Conservation (phyloP, 64 coral and sea anemone genomes). For the Exaiptasia diaphana region DNA sequence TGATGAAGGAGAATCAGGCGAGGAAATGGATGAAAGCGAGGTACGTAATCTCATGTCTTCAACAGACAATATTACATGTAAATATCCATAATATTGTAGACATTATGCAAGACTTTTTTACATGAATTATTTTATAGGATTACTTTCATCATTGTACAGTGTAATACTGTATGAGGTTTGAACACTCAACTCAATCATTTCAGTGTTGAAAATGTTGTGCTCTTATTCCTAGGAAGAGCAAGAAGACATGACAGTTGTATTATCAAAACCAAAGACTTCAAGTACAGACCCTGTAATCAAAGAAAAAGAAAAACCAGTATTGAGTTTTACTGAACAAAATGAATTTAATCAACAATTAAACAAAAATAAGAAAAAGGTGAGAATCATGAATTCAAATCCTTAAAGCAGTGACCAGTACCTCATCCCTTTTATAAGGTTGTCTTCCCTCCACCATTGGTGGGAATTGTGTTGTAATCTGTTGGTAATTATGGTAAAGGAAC, state of each 20-base stretch:
- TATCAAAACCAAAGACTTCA: constrained; percentile 22
- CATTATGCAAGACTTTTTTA: not conserved
- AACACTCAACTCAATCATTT: not conserved
- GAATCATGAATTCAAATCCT: not conserved
- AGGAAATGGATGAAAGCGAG: constrained; percentile 58
- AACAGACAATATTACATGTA: not conserved
- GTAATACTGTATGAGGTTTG: not conserved
- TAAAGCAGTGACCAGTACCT: not conserved
- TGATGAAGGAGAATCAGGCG: constrained; percentile 35
- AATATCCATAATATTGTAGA: not conserved
- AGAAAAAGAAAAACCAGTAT: not conserved
- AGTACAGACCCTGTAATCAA: not conserved
- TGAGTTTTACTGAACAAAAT: constrained; percentile 2
- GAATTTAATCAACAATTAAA: constrained; percentile 51
- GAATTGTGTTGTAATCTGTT: not conserved
- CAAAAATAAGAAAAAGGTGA: constrained; percentile 63
- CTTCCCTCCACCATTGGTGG: not conserved
- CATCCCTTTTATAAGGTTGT: not conserved
- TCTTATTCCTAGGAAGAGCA: not conserved
- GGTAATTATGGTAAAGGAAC: not conserved
- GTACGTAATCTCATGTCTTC: not conserved
- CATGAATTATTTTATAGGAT: not conserved
- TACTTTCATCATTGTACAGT: not conserved
- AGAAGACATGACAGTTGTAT: constrained; percentile 46
- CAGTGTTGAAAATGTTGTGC: not conserved